phyloP scores from a whole-genome alignment of 2,113 vertebrate species.

The Psophia crepitans region DNA sequence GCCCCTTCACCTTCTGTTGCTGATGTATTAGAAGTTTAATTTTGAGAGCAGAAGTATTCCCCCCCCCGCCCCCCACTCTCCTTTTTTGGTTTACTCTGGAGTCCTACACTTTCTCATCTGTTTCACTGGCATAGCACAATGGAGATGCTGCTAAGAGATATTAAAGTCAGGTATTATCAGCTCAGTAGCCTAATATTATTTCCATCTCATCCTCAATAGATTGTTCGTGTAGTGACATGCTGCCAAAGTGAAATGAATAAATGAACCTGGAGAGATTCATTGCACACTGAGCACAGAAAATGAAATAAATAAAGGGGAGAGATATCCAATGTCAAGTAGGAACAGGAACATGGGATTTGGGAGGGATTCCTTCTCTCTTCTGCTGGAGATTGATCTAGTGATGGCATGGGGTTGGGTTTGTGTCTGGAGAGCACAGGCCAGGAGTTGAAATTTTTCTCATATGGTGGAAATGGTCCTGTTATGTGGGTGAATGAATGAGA shows the following conservation, averaged over 20 bases:
- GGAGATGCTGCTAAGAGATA: constrained; percentile 28
- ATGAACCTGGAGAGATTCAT: neutral
- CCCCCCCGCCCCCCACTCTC: too few relatives aligned
- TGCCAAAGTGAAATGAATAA: constrained; percentile 43
- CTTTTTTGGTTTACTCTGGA: neutral
- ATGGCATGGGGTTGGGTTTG: neutral
- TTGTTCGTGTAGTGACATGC: constrained; percentile 18
- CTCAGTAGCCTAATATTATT: constrained; percentile 2
- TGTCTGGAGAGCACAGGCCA: neutral
- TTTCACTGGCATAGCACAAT: constrained; percentile 48
- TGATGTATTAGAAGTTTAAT: constrained; percentile 18
- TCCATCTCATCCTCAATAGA: constrained; percentile 43
- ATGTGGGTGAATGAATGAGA: neutral
- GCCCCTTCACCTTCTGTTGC: neutral
- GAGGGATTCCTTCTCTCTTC: neutral
- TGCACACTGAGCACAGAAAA: neutral
- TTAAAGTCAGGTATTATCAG: constrained; percentile 52
- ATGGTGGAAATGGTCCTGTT: neutral
- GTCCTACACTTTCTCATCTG: neutral
- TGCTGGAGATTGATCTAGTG: neutral
- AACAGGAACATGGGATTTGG: neutral
- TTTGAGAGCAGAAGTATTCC: neutral
- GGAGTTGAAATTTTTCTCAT: neutral
- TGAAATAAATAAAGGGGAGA: neutral
- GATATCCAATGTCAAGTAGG: neutral